phyloP scores from a whole-genome alignment of 1,140 invertebrate species.

The Paramacrobiotus metropolitanus region DNA sequence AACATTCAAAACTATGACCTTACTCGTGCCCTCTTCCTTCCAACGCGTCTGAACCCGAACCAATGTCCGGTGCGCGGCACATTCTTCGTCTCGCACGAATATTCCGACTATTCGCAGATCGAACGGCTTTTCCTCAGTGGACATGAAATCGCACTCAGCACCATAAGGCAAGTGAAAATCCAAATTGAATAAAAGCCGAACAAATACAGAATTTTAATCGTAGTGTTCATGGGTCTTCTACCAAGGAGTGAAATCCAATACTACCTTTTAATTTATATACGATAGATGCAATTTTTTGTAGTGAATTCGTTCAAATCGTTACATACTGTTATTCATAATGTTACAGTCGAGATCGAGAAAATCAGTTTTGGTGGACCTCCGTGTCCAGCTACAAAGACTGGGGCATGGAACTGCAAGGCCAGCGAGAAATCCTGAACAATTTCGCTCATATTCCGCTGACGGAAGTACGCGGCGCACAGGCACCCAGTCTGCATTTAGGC shows the following conservation, averaged over 20 bases:
- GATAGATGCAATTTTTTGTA: too few relatives aligned
- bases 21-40: slow-evolving; percentile 49
- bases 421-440: slow-evolving; percentile 56
- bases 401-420: slow-evolving; percentile 76
- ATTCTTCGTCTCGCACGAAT: slow-evolving; percentile 82
- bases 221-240: too few relatives aligned
- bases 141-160: slow-evolving; percentile 74
- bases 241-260: too few relatives aligned
- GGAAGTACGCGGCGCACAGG: slow-evolving; percentile 62
- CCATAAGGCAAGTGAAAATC: slow-evolving; percentile 24
- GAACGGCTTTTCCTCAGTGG: slow-evolving; percentile 45
- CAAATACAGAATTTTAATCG: too few relatives aligned
- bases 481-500: slow-evolving; percentile 67
- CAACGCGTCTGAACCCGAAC: slow-evolving; percentile 54
- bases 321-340: too few relatives aligned
- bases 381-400: slow-evolving; percentile 57
- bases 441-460: slow-evolving; percentile 55
- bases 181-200: too few relatives aligned
- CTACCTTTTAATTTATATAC: not conserved
- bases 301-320: too few relatives aligned
- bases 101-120: slow-evolving; percentile 58
- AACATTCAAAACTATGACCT: slow-evolving; percentile 77
- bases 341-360: slow-evolving; percentile 40
- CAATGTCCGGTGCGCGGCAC: slow-evolving; percentile 69
- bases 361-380: slow-evolving; percentile 75